Conservation (phyloP, 2,888 invertebrate genomes). For the Anoncus sp. region DNA sequence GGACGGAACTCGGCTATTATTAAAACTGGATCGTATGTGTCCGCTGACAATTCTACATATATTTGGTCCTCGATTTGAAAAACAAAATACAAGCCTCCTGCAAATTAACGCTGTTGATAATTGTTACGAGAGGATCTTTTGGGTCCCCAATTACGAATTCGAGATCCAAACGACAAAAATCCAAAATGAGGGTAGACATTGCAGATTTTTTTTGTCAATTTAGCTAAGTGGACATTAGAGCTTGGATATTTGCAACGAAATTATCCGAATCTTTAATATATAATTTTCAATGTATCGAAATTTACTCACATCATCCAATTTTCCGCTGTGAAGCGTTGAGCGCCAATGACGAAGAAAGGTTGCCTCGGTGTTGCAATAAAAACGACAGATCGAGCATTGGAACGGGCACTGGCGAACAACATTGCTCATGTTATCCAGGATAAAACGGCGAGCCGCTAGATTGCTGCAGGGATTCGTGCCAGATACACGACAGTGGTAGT, state of each 20-base stretch:
- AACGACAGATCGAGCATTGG: slow-evolving; percentile 93
- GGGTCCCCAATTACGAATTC: too few relatives aligned
- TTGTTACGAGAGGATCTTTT: too few relatives aligned
- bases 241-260: not conserved
- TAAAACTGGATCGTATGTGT: too few relatives aligned
- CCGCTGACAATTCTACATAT: too few relatives aligned
- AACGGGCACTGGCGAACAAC: slow-evolving; percentile 93
- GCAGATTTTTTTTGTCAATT: too few relatives aligned
- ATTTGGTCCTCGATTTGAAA: too few relatives aligned
- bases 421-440: slow-evolving; percentile 90
- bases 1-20: too few relatives aligned
- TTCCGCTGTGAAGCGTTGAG: slow-evolving; percentile 86
- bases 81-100: too few relatives aligned
- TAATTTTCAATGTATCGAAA: not conserved
- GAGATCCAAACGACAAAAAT: too few relatives aligned
- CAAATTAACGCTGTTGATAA: too few relatives aligned
- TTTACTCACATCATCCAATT: slow-evolving; percentile 81
- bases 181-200: too few relatives aligned
- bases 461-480: slow-evolving; percentile 87
- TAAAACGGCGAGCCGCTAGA: slow-evolving; percentile 86
- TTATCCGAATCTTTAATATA: not conserved
- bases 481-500: slow-evolving; percentile 89
- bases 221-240: too few relatives aligned
- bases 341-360: slow-evolving; percentile 91
- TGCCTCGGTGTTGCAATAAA: slow-evolving; percentile 91